These are phyloP conservation scores for Byasa hedistus DNA, from an alignment of 2,888 invertebrate species.

Conservation along the genomic window DNA sequence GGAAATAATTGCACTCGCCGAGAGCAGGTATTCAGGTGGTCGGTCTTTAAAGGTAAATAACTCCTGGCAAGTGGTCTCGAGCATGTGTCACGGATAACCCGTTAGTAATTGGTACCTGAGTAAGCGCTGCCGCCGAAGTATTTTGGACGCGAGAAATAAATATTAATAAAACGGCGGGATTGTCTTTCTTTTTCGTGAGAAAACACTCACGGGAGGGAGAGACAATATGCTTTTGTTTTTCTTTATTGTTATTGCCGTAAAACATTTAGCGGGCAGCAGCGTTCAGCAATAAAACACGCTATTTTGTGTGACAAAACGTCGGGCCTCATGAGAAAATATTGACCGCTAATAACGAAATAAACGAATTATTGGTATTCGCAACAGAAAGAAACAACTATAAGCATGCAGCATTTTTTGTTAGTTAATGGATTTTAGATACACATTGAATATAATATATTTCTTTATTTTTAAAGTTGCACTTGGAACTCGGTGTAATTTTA, in stretches of 20 bases:
- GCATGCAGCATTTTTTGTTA: neutral
- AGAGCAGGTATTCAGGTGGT: slow-evolving; percentile 27
- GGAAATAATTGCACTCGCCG: slow-evolving; percentile 3
- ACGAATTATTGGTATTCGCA: slow-evolving; percentile 67
- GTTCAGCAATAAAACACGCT: slow-evolving; percentile 72
- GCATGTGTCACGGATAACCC: slow-evolving; percentile 39
- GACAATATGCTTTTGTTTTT: slow-evolving; percentile 78
- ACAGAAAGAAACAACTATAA: slow-evolving; percentile 52
- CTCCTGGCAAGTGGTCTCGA: slow-evolving; percentile 23
- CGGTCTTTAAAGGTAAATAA: slow-evolving; percentile 28
- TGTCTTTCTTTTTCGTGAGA: slow-evolving; percentile 68
- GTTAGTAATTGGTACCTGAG: slow-evolving; percentile 59
- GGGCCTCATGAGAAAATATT: slow-evolving; percentile 78
- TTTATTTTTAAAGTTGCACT: too few species aligned
- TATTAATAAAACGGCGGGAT: slow-evolving; percentile 71
- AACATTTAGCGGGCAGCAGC: slow-evolving; percentile 73
- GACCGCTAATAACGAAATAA: slow-evolving; percentile 77
- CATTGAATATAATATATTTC: too few species aligned
- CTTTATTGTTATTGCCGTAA: slow-evolving; percentile 78
- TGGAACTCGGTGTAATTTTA: too few species aligned
- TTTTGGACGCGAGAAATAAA: slow-evolving; percentile 67
- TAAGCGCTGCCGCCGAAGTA: slow-evolving; percentile 58
- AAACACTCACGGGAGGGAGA: slow-evolving; percentile 62
- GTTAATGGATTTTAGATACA: neutral
- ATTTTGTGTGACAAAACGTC: slow-evolving; percentile 80